Percentiles rank a stretch among this genome's conserved stretches.
These are phyloP conservation scores for Cheilosia vernalis DNA, from an alignment of 2,888 invertebrate species.

Conservation along the genomic window DNA sequence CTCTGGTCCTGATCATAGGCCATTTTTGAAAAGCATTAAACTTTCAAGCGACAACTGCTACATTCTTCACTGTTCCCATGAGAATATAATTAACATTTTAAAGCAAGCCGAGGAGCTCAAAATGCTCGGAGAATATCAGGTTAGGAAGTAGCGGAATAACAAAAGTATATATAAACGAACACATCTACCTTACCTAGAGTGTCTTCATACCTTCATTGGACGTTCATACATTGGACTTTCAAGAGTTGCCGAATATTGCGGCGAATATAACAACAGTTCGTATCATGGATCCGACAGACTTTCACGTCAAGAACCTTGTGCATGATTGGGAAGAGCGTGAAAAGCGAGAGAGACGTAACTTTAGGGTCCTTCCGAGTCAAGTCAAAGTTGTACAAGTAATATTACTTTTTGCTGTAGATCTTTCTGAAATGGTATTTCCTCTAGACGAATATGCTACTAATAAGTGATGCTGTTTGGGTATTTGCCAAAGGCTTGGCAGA, in stretches of 20 bases:
- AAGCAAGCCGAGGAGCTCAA: slow-evolving; percentile 92
- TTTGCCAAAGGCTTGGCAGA: slow-evolving; percentile 85
- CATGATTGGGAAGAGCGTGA: slow-evolving; percentile 83
- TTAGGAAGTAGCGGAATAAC: slow-evolving; percentile 77
- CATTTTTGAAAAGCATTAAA: slow-evolving; percentile 90
- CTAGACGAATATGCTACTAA: slow-evolving; percentile 87
- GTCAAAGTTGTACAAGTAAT: slow-evolving; percentile 77
- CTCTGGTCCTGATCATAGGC: slow-evolving; percentile 85
- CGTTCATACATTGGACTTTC: slow-evolving; percentile 83
- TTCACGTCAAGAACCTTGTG: slow-evolving; percentile 81
- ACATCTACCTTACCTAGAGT: slow-evolving; percentile 83
- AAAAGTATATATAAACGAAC: not conserved
- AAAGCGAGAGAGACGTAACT: slow-evolving; percentile 79
- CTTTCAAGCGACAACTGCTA: slow-evolving; percentile 88
- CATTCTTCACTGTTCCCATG: slow-evolving; percentile 89
- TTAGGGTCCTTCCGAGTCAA: slow-evolving; percentile 77
- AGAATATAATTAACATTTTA: slow-evolving; percentile 87
- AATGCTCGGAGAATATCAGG: slow-evolving; percentile 91
- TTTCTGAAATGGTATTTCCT: slow-evolving; percentile 57
- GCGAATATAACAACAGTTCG: slow-evolving; percentile 82
- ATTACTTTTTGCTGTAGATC: not conserved
- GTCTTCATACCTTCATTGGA: slow-evolving; percentile 85
- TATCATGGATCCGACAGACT: slow-evolving; percentile 82
- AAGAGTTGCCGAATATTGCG: slow-evolving; percentile 82
- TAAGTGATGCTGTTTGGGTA: slow-evolving; percentile 88